Percentiles rank a stretch among this genome's conserved stretches.
Evolutionary conservation across 2,888 invertebrate genomes (phyloP).

Genomic region (Cephonodes hylas): DNA sequence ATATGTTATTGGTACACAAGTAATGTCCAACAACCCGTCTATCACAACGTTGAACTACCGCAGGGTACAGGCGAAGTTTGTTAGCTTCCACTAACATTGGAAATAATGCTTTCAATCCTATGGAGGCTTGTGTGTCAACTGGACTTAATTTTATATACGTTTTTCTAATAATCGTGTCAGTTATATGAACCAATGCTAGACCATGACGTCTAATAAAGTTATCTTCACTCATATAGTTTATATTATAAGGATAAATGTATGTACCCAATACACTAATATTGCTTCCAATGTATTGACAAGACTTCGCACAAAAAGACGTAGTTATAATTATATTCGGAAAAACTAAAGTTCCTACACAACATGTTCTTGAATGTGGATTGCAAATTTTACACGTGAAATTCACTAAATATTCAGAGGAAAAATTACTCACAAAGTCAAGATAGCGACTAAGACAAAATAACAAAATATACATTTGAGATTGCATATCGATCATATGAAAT

Average conservation of each 20-base stretch:
- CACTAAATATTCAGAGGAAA: conserved; percentile 36
- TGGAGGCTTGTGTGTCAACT: conserved; percentile 31
- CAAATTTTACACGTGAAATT: conserved; percentile 39
- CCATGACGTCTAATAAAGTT: conserved; percentile 22
- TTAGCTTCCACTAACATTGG: conserved; percentile 35
- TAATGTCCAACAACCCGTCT: conserved; percentile 27
- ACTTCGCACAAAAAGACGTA: conserved; percentile 48
- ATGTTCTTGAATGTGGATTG: conserved; percentile 24
- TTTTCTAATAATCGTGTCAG: neutral
- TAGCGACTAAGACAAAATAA: neutral
- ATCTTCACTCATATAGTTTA: conserved; percentile 20
- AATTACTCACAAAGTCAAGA: conserved; percentile 15
- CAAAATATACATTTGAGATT: neutral
- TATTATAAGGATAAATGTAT: conserved; percentile 25
- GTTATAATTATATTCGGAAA: conserved; percentile 44
- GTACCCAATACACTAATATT: conserved; percentile 23
- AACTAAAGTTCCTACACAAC: conserved; percentile 51
- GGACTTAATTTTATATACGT: conserved; percentile 35
- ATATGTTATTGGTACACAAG: conserved; percentile 40
- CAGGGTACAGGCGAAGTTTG: conserved; percentile 29
- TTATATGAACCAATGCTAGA: conserved; percentile 29
- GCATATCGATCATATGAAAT: neutral
- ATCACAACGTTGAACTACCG: conserved; percentile 41
- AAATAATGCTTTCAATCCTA: conserved; percentile 40
- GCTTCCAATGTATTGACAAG: conserved; percentile 36